Conservation (phyloP, 2,888 invertebrate species). For the Drosophila affinis region DNA sequence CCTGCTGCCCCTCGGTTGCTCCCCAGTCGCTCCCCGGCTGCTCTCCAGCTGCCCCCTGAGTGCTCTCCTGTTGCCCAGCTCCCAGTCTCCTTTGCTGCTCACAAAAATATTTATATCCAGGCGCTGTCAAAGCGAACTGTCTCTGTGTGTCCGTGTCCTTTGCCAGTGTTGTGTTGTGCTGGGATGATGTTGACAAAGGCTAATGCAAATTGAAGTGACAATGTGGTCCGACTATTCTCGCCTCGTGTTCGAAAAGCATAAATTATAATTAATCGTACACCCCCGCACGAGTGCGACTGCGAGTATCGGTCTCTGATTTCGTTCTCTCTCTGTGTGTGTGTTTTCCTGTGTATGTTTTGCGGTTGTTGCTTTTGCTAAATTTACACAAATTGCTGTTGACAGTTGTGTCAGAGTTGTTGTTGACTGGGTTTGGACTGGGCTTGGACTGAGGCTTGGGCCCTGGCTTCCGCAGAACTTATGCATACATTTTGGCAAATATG, state of each 20-base stretch:
- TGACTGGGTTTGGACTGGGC: constrained; percentile 6
- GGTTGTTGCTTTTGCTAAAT: constrained; percentile 12
- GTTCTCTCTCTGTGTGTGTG: constrained; percentile 1
- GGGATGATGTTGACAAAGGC: constrained; percentile 34
- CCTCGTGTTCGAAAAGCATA: constrained; percentile 21
- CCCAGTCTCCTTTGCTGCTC: background rate
- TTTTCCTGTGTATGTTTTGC: background rate
- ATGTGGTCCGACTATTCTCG: constrained; percentile 43
- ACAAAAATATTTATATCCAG: constrained; percentile 11
- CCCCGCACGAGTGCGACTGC: background rate
- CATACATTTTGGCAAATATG: constrained; percentile 24
- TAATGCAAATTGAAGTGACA: constrained; percentile 67
- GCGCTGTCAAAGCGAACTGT: constrained; percentile 25
- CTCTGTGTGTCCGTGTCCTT: no score
- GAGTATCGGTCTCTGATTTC: background rate
- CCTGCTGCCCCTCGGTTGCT: background rate
- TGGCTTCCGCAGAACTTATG: constrained; percentile 14
- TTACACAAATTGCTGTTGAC: constrained; percentile 59
- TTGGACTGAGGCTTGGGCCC: background rate
- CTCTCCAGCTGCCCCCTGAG: background rate
- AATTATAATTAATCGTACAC: constrained; percentile 37
- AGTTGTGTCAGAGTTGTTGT: constrained; percentile 48
- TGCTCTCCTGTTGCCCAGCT: background rate
- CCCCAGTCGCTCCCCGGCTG: background rate
- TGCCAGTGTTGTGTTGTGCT: background rate